Evolutionary conservation across 2,888 invertebrate species (phyloP).

Genomic region (Acanthacorydalis orientalis): DNA sequence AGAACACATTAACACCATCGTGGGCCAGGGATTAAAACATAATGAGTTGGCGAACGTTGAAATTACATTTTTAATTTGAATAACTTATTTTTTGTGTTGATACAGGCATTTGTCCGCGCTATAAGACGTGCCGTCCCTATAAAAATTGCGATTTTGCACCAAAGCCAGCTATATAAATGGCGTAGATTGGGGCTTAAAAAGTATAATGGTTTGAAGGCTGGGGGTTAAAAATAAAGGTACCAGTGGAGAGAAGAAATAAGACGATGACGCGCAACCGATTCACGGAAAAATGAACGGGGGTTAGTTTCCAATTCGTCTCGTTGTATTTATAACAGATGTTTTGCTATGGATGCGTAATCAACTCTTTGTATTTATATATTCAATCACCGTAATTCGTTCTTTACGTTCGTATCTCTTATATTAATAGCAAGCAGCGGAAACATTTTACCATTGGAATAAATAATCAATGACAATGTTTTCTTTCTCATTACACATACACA

Average conservation of each 20-base stretch:
- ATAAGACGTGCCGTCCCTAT: slow-evolving; percentile 48
- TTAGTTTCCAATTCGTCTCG: too few species aligned
- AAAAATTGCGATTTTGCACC: slow-evolving; percentile 53
- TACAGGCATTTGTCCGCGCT: slow-evolving; percentile 41
- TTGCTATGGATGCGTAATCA: too few species aligned
- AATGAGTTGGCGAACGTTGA: slow-evolving; percentile 28
- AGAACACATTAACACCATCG: too few species aligned
- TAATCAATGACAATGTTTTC: too few species aligned
- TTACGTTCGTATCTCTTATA: too few species aligned
- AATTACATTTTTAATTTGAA: slow-evolving; percentile 58
- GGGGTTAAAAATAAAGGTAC: slow-evolving; percentile 20
- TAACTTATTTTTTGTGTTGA: slow-evolving; percentile 56
- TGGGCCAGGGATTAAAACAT: slow-evolving; percentile 30
- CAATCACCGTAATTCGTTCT: too few species aligned
- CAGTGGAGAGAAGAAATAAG: neutral
- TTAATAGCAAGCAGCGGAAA: too few species aligned
- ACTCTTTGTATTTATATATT: too few species aligned
- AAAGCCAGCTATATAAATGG: slow-evolving; percentile 56
- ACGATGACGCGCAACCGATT: neutral
- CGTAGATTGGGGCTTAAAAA: slow-evolving; percentile 57
- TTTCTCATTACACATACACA: too few species aligned
- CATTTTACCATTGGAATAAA: too few species aligned
- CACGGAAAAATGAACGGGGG: too few species aligned
- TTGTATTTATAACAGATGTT: too few species aligned
- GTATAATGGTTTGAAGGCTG: slow-evolving; percentile 36